Conservation (phyloP, 2,797 vertebrate genomes). For the Propithecus deckenii region DNA sequence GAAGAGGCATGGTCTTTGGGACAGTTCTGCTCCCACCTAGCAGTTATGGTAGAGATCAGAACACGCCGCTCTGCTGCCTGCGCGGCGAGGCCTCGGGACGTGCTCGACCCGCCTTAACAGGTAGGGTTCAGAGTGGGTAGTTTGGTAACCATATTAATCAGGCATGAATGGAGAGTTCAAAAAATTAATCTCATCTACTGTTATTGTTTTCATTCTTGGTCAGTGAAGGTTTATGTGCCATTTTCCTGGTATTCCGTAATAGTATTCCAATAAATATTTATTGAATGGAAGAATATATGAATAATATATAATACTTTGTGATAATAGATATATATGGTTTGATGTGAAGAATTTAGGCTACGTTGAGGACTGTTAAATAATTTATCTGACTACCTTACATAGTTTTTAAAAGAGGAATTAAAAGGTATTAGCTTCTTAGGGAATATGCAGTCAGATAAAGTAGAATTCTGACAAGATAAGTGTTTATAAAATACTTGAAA, state of each 20-base stretch:
- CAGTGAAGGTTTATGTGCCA: neutral
- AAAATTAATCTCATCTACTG: neutral
- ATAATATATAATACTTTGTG: neutral
- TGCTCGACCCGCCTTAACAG: conserved; percentile 62
- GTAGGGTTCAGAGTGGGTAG: conserved; percentile 66
- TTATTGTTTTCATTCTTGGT: neutral
- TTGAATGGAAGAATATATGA: neutral
- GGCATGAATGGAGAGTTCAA: neutral
- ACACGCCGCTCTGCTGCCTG: conserved; percentile 79
- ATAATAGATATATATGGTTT: neutral
- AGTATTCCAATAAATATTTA: neutral
- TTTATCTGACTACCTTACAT: neutral
- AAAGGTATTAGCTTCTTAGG: conserved; percentile 17
- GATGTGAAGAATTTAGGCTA: neutral
- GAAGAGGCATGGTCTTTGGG: conserved; percentile 88
- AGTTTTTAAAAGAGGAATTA: conserved; percentile 37
- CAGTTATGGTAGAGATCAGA: conserved; percentile 90
- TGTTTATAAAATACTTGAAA: conserved; percentile 45
- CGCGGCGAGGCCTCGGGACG: conserved; percentile 76
- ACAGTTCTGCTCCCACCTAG: conserved; percentile 87
- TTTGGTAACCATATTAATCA: neutral
- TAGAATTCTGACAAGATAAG: conserved; percentile 43
- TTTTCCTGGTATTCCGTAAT: neutral
- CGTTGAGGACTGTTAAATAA: conserved; percentile 31
- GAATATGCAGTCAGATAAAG: neutral